Percentiles rank a stretch among this genome's conserved stretches.
Conservation (phyloP, 1,140 invertebrate species). For the Carcinoscorpius rotundicauda region DNA sequence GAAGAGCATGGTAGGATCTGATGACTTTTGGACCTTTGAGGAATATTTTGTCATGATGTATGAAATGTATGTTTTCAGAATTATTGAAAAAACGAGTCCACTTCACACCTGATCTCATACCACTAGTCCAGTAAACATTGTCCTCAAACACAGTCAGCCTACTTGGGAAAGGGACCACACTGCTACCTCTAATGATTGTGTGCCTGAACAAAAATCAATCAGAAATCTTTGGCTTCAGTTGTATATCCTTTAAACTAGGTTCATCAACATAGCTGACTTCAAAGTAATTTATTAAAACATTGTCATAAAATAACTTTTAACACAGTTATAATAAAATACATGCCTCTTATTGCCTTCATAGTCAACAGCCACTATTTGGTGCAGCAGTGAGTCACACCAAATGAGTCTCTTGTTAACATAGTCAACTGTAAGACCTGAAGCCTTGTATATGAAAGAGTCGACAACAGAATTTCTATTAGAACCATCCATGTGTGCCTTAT, state of each 20-base stretch:
- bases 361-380: slow-evolving; percentile 95
- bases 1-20: slow-evolving; percentile 61
- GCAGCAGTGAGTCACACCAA: slow-evolving; percentile 90
- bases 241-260: too few species aligned
- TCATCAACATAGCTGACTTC: not conserved
- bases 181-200: slow-evolving; percentile 44
- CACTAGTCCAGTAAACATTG: slow-evolving; percentile 87
- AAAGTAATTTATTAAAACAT: too few species aligned
- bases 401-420: slow-evolving; percentile 78
- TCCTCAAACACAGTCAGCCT: slow-evolving; percentile 79
- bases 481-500: slow-evolving; percentile 85
- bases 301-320: too few species aligned
- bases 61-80: slow-evolving; percentile 52
- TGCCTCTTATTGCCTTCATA: slow-evolving; percentile 78
- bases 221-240: too few species aligned
- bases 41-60: slow-evolving; percentile 59
- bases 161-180: slow-evolving; percentile 69
- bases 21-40: slow-evolving; percentile 72
- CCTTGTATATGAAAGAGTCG: slow-evolving; percentile 79
- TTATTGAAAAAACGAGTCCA: slow-evolving; percentile 79
- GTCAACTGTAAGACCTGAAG: slow-evolving; percentile 70
- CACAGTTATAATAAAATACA: not conserved
- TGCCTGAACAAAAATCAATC: slow-evolving; percentile 23
- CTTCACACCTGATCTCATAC: slow-evolving; percentile 85
- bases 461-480: slow-evolving; percentile 66